phyloP scores from a whole-genome alignment of 2,113 vertebrate species.

The Opisthocomus hoazin region DNA sequence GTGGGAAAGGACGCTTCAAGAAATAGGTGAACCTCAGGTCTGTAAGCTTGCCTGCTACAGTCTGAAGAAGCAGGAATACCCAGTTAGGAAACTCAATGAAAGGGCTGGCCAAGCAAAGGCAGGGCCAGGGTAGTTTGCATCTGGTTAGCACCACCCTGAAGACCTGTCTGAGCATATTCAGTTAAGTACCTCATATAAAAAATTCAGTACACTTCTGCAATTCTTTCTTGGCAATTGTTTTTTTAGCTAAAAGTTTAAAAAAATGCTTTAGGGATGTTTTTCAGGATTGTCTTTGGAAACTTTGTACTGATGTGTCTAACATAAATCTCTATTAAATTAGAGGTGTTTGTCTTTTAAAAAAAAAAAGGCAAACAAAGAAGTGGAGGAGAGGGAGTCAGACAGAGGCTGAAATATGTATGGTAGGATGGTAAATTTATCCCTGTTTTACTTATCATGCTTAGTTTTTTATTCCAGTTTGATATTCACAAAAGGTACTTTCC shows the following conservation, averaged over 20 bases:
- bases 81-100: neutral
- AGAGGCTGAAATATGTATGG: neutral
- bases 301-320: neutral
- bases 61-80: neutral
- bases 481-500: neutral
- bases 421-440: neutral
- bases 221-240: neutral
- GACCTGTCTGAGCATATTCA: neutral
- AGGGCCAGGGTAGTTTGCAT: neutral
- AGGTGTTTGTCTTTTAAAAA: neutral
- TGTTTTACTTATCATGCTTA: neutral
- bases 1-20: neutral
- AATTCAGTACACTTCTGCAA: neutral
- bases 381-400: neutral
- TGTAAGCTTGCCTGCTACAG: neutral
- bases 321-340: neutral
- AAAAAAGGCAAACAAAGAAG: neutral
- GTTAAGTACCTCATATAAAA: neutral
- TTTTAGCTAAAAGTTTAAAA: neutral
- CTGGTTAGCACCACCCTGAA: neutral
- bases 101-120: neutral
- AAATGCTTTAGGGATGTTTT: neutral
- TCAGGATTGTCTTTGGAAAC: neutral
- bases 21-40: neutral
- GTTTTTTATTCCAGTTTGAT: neutral